Evolutionary conservation across 2,113 vertebrate genomes (phyloP).

Genomic region (Eurypyga helias): DNA sequence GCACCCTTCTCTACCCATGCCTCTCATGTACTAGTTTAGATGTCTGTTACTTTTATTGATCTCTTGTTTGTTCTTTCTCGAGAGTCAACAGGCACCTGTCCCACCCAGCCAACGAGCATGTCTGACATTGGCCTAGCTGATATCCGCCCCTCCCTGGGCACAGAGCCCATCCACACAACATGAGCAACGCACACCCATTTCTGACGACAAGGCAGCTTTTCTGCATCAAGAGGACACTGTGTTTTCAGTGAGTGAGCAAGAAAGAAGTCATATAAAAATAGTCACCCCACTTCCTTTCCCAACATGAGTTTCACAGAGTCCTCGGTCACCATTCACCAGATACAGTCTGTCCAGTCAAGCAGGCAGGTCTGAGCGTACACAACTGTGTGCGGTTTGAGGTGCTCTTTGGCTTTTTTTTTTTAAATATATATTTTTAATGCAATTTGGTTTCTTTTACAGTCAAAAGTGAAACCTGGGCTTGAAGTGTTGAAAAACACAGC

Average conservation of each 20-base stretch:
- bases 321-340: not conserved
- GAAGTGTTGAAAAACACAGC: not conserved
- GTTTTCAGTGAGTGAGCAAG: not conserved
- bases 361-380: not conserved
- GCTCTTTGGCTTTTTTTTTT: not conserved
- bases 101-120: accelerated
- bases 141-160: not conserved
- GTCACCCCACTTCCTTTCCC: not conserved
- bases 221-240: not conserved
- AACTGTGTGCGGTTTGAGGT: not conserved
- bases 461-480: not conserved
- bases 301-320: not conserved
- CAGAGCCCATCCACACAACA: not conserved
- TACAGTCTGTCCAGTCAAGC: not conserved
- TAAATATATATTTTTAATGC: not conserved
- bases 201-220: not conserved
- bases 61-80: not conserved
- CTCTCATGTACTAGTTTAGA: accelerated
- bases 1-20: not conserved
- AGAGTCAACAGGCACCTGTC: not conserved
- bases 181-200: accelerated
- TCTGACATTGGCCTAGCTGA: not conserved
- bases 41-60: not conserved
- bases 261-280: not conserved
- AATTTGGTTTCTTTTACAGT: not conserved